Base-by-base conservation (phyloP, 2,113 vertebrate species). In the Anoplopoma fimbria region DNA sequence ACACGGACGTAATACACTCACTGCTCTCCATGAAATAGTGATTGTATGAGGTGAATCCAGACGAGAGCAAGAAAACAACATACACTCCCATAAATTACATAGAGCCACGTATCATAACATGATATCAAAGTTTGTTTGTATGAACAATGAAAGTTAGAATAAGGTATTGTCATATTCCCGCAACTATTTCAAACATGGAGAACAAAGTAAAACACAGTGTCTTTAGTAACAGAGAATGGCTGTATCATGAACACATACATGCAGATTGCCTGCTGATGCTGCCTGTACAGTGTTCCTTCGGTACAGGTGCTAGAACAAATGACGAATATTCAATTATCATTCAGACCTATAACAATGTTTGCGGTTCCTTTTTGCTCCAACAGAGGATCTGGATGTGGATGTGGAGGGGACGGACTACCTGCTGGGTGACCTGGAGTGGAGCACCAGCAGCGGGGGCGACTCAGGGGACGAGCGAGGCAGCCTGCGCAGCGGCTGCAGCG, bases 381-480 rank as follows among this genome's bases (percentile, higher is more conserved):
- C 98, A 94, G 98, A 99, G 86, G 94, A 95, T 88, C 86, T 95
- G 84, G 94, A 95, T 0, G 97, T 98, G 74, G 95, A 96, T 0
- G 96, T 96, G 84, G 98, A 98, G 90, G 96, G 97, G 80, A 97
- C 96, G 0, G 97, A 98, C 84, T 96, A 94, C 90, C 95, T 99
- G 81, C 92, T 96, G 49, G 95, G 95, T 0, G 97, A 96, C 0
- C 95, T 97, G 75, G 96, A 98, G 67, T 98, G 97, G 97, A 98
- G 97, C 97, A 96, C 94, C 94, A 97, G 97, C 96, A 96, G 97
- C 9, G 96, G 96, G 62, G 98, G 98, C 25, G 98, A 99, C 93
- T 97, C 95, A 36, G 93, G 93, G 0, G 98, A 99, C 0, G 98
- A 99, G 89, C 91, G 96, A 13, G 95, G 96, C 45, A 99, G 98